Percentiles rank a stretch among this genome's conserved stretches.
phyloP scores from a whole-genome alignment of 2,113 vertebrate species.

The Channa argus region DNA sequence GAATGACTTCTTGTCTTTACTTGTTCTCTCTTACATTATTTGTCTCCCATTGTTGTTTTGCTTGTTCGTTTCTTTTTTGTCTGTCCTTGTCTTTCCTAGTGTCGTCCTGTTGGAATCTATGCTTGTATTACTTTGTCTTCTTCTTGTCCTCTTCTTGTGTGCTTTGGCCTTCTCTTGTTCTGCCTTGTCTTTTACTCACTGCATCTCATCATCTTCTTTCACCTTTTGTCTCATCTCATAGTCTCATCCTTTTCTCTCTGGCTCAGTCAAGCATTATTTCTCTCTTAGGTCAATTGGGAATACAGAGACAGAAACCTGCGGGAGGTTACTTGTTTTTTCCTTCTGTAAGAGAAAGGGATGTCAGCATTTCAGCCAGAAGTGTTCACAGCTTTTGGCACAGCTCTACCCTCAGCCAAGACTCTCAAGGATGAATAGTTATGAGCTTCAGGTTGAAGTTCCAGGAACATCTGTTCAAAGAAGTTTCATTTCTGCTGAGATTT shows the following conservation, averaged over 20 bases:
- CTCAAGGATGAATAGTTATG: conserved; percentile 36
- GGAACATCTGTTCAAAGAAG: conserved; percentile 26
- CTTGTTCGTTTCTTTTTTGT: not conserved
- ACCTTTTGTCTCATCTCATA: conserved; percentile 5
- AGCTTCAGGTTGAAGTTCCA: conserved; percentile 35
- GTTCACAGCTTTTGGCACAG: conserved; percentile 33
- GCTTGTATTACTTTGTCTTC: not conserved
- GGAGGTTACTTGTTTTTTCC: conserved; percentile 16
- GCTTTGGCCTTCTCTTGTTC: conserved; percentile 8
- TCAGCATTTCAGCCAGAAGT: conserved; percentile 47
- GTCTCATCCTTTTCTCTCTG: conserved; percentile 2
- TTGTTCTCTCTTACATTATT: conserved; percentile 13
- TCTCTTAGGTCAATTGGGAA: conserved; percentile 36
- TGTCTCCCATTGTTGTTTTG: conserved; percentile 17
- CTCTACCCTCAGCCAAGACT: conserved; percentile 27
- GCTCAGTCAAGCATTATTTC: conserved; percentile 50
- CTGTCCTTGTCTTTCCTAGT: not conserved
- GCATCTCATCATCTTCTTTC: conserved; percentile 19
- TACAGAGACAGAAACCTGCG: conserved; percentile 27
- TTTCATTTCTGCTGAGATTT: conserved; percentile 20
- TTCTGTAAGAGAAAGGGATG: conserved; percentile 29
- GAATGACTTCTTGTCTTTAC: not conserved
- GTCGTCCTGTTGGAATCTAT: not conserved
- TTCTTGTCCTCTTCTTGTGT: conserved; percentile 6
- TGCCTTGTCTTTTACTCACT: not conserved